Evolutionary conservation across 2,888 invertebrate genomes (phyloP).

Genomic region (Tanytarsus gracilentus): DNA sequence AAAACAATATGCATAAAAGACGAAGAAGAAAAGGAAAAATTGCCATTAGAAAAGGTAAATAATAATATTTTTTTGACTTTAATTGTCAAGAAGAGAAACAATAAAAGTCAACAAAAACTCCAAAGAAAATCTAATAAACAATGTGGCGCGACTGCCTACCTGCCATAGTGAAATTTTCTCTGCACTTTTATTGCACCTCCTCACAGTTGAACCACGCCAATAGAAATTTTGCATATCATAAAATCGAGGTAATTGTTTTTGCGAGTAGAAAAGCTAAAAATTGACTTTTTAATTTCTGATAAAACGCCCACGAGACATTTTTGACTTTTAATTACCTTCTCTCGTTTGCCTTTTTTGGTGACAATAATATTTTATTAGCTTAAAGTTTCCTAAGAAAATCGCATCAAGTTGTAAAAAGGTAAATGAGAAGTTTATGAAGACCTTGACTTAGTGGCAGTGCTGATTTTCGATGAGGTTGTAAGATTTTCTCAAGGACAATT

Average conservation of each 20-base stretch:
- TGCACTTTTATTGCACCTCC: not conserved
- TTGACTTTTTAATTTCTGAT: slow-evolving; percentile 28
- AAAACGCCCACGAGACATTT: slow-evolving; percentile 20
- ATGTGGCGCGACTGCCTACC: slow-evolving; percentile 3
- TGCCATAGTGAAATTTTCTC: not conserved
- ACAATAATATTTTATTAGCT: slow-evolving; percentile 17
- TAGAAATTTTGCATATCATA: too few species aligned
- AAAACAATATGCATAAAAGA: not conserved
- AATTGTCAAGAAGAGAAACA: slow-evolving; percentile 26
- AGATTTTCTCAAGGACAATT: too few species aligned
- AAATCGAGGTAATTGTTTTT: not conserved
- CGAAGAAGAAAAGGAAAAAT: not conserved
- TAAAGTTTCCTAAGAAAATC: slow-evolving; percentile 2
- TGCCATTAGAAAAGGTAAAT: slow-evolving; percentile 4
- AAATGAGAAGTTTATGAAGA: not conserved
- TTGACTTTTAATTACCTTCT: slow-evolving; percentile 21
- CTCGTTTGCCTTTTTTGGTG: slow-evolving; percentile 5
- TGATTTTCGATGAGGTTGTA: too few species aligned
- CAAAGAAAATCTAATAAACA: slow-evolving; percentile 17
- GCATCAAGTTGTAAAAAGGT: not conserved
- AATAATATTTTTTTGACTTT: slow-evolving; percentile 29
- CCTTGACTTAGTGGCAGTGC: slow-evolving; percentile 1
- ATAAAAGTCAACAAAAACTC: slow-evolving; percentile 25
- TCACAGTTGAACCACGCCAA: too few species aligned
- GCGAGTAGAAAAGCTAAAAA: not conserved